A percentile compares a stretch with the other conserved stretches of the same genome.
phyloP scores from a whole-genome alignment of 2,797 vertebrate genomes.

The Trichosurus vulpecula region DNA sequence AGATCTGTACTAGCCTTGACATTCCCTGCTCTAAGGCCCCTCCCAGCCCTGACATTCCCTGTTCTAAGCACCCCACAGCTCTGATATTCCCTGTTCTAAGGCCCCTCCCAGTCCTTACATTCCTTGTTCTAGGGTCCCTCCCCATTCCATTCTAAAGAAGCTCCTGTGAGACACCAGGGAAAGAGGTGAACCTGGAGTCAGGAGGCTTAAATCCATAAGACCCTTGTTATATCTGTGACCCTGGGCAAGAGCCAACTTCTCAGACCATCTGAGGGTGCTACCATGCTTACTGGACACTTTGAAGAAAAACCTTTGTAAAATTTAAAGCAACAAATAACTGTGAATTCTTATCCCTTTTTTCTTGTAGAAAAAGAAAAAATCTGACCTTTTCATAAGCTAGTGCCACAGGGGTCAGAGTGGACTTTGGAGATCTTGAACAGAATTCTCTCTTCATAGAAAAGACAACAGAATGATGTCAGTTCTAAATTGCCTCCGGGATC shows the following conservation, averaged over 20 bases:
- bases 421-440: not conserved
- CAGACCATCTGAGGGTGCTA: not conserved
- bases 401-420: not conserved
- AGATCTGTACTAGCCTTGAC: too few species aligned
- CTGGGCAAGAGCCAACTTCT: not conserved
- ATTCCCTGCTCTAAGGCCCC: not conserved
- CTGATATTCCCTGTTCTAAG: too few species aligned
- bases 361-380: not conserved
- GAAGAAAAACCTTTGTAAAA: not conserved
- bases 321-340: too few species aligned
- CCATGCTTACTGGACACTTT: not conserved
- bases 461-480: not conserved
- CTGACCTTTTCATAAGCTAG: not conserved
- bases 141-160: not conserved
- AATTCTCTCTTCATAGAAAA: not conserved
- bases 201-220: not conserved
- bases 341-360: not conserved
- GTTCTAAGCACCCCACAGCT: not conserved
- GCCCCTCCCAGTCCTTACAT: fast-evolving
- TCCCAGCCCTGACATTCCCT: not conserved
- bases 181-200: not conserved
- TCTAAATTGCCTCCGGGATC: not conserved
- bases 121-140: too few species aligned
- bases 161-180: not conserved
- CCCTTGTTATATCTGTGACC: not conserved